Percentiles rank a stretch among this genome's conserved stretches.
Conservation (phyloP, 2,888 invertebrate species). For the Drosophila cracens region DNA sequence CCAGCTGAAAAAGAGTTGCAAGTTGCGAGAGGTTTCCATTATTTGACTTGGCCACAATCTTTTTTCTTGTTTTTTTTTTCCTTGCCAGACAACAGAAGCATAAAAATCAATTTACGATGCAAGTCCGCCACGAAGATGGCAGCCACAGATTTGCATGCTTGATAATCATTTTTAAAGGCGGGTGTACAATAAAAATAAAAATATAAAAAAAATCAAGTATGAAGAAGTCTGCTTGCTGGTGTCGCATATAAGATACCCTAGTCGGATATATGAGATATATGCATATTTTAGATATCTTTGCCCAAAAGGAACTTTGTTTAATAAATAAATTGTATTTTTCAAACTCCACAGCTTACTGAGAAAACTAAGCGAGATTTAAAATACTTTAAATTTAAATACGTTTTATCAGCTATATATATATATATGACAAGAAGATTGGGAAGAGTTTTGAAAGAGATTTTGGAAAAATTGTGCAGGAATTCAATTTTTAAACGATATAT, state of each 20-base stretch:
- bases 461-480: not conserved
- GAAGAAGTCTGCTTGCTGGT: not conserved
- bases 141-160: constrained; percentile 79
- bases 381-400: not conserved
- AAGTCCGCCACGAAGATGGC: constrained; percentile 48
- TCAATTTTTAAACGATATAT: not conserved
- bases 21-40: constrained; percentile 26
- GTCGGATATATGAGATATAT: not conserved
- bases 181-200: constrained; percentile 5
- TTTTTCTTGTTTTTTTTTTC: not conserved
- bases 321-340: not conserved
- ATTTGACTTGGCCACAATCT: constrained; percentile 38
- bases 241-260: constrained; percentile 6
- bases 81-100: constrained; percentile 65
- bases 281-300: too few relatives aligned
- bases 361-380: not conserved
- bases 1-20: constrained; percentile 47
- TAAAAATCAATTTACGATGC: constrained; percentile 80
- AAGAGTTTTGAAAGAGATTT: not conserved
- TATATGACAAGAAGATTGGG: not conserved
- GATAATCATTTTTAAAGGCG: constrained; percentile 79
- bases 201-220: not conserved
- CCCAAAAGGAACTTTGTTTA: not conserved
- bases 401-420: not conserved
- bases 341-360: not conserved